Evolutionary conservation across 2,113 vertebrate genomes (phyloP).

Genomic region (Pachyramphus minor): DNA sequence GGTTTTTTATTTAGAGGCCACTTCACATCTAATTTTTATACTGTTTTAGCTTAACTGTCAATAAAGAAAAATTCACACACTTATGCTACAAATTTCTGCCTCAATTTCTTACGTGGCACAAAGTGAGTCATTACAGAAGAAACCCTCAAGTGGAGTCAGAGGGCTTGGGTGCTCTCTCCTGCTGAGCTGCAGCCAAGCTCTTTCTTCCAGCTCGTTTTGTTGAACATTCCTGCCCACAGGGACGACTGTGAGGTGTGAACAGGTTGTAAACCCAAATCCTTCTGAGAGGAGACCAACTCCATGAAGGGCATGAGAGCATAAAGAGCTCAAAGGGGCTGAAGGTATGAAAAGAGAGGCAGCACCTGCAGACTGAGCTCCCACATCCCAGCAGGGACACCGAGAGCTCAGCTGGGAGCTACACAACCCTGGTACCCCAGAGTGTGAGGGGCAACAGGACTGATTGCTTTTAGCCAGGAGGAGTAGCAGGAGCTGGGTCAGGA

Average conservation of each 20-base stretch:
- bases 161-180: not conserved
- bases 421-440: not conserved
- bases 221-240: not conserved
- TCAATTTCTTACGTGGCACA: not conserved
- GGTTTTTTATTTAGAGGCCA: slow-evolving; percentile 13
- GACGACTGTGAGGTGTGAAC: not conserved
- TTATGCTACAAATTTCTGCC: slow-evolving; percentile 1
- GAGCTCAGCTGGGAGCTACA: not conserved
- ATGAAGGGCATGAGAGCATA: not conserved
- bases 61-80: not conserved
- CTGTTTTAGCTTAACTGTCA: not conserved
- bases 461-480: not conserved
- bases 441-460: not conserved
- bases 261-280: not conserved
- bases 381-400: not conserved
- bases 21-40: slow-evolving; percentile 24
- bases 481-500: not conserved
- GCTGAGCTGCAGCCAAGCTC: not conserved
- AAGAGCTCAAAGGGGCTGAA: not conserved
- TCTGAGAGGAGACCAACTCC: not conserved
- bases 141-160: not conserved
- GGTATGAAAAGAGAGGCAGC: not conserved
- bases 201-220: not conserved
- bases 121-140: not conserved
- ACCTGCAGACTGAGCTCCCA: not conserved